Evolutionary conservation across 37 sponge, comb jelly and placozoan species (phyloP).

Genomic region (Geodia barretti): DNA sequence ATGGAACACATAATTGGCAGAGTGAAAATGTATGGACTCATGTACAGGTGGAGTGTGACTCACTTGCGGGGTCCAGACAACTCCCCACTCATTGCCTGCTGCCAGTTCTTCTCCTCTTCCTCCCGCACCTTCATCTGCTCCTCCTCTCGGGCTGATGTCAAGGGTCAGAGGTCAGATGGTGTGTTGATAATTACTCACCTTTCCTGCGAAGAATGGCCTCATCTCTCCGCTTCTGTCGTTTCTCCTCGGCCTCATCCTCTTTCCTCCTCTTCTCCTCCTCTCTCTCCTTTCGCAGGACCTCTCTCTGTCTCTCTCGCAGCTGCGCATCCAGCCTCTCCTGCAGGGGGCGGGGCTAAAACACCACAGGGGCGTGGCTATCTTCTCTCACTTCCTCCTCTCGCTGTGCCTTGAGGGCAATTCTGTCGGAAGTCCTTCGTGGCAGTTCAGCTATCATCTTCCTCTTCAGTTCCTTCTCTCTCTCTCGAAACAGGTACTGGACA

Average conservation of each 20-base stretch:
- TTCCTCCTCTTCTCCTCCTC: constrained; percentile 45
- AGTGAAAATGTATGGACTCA: too few relatives aligned
- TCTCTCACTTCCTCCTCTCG: constrained; percentile 54
- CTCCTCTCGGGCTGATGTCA: constrained; percentile 36
- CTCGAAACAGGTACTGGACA: constrained; percentile 18
- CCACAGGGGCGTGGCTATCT: neutral
- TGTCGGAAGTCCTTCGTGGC: constrained; percentile 70
- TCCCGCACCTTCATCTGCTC: constrained; percentile 48
- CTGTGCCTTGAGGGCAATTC: constrained; percentile 66
- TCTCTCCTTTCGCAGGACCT: constrained; percentile 34
- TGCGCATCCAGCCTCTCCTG: constrained; percentile 58
- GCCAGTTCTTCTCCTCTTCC: constrained; percentile 80
- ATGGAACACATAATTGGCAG: too few relatives aligned
- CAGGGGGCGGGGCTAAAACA: too few relatives aligned
- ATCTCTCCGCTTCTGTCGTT: constrained; percentile 37
- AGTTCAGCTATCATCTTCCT: constrained; percentile 47
- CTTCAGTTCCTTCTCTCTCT: constrained; percentile 50
- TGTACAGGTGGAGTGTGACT: too few relatives aligned
- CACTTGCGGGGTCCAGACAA: constrained; percentile 56
- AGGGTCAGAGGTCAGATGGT: neutral
- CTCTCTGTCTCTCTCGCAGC: constrained; percentile 67
- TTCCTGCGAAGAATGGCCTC: constrained; percentile 53
- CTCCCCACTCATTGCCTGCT: constrained; percentile 67
- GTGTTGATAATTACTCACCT: neutral
- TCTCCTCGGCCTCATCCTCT: constrained; percentile 67